Evolutionary conservation across 2,888 invertebrate species (phyloP).

Genomic region (Leptopterna dolabrata): DNA sequence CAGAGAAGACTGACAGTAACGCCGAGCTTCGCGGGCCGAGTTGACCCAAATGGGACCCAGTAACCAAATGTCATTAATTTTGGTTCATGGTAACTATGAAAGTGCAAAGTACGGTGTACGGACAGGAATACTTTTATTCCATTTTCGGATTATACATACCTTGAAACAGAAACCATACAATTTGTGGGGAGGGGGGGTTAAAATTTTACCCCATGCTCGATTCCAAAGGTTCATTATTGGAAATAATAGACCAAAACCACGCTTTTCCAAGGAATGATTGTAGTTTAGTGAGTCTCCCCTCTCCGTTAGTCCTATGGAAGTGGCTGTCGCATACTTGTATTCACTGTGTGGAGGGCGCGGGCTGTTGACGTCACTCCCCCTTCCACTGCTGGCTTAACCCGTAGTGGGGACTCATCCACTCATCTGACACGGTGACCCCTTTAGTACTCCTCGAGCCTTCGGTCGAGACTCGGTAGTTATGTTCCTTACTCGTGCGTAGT

Average conservation of each 20-base stretch:
- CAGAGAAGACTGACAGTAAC: no score
- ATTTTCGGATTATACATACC: no score
- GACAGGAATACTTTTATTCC: no score
- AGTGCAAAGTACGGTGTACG: no score
- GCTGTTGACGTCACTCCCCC: conserved; percentile 35
- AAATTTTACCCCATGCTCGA: no score
- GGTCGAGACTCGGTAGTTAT: conserved; percentile 26
- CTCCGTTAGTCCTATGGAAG: not conserved
- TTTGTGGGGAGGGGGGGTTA: no score
- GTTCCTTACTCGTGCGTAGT: conserved; percentile 14
- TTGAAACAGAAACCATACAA: no score
- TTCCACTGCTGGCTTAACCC: not conserved
- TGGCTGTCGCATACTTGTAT: not conserved
- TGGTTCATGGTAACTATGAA: no score
- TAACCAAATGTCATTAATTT: no score
- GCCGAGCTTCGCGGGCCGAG: no score
- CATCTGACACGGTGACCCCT: conserved; percentile 52
- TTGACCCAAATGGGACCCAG: no score
- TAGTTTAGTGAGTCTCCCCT: not conserved
- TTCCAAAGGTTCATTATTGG: no score
- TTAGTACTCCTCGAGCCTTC: conserved; percentile 45
- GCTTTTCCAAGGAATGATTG: not conserved
- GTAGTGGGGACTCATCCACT: conserved; percentile 33
- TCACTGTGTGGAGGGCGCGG: conserved; percentile 8
- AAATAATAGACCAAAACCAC: not conserved